A percentile compares a stretch with the other conserved stretches of the same genome.
Evolutionary conservation across 2,113 vertebrate genomes (phyloP).

Genomic region (Trematocara variabile): DNA sequence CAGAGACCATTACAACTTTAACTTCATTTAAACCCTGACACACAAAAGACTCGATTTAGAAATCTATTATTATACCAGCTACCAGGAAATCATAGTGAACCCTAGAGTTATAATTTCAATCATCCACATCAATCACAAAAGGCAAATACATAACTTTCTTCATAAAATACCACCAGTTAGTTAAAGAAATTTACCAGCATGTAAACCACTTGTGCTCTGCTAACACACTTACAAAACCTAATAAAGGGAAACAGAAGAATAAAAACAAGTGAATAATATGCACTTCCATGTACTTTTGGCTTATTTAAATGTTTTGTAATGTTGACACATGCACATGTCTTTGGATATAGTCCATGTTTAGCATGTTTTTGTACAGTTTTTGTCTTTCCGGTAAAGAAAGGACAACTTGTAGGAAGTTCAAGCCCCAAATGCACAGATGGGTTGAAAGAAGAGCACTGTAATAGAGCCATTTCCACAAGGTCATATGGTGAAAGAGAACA

Average conservation of each 20-base stretch:
- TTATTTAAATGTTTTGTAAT: neutral
- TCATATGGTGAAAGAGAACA: conserved; percentile 37
- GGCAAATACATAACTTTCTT: neutral
- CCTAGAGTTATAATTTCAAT: neutral
- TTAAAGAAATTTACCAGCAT: neutral
- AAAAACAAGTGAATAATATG: neutral
- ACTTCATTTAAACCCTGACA: neutral
- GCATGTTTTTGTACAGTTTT: neutral
- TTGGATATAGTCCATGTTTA: neutral
- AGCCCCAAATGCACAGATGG: neutral
- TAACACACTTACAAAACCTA: neutral
- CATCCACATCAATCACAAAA: neutral
- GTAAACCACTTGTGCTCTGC: neutral
- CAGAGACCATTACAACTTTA: neutral
- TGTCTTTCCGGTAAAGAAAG: neutral
- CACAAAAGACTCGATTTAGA: neutral
- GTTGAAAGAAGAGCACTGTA: conserved; percentile 18
- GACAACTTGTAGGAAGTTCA: neutral
- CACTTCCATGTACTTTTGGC: neutral
- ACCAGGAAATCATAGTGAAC: neutral
- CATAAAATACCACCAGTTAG: neutral
- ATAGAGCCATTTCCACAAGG: conserved; percentile 48
- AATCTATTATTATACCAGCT: neutral
- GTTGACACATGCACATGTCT: neutral
- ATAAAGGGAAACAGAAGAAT: neutral